Percentiles rank a stretch among this genome's conserved stretches.
These are phyloP conservation scores for Catalaphyllia jardinei DNA, from an alignment of 64 coral and sea anemone genomes.

Conservation along the genomic window DNA sequence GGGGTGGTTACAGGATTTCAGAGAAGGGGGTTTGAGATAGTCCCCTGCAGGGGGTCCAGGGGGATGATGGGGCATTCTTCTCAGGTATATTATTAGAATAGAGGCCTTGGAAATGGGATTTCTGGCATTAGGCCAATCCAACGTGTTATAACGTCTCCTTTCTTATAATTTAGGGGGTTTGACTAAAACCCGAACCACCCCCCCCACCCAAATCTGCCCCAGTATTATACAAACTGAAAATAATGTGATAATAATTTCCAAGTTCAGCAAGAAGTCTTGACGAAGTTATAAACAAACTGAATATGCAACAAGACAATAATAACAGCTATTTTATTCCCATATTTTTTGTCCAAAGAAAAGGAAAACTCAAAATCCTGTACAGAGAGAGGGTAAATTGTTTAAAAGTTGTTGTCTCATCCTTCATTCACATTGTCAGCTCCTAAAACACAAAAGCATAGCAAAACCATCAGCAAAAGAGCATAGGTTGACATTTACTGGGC, in stretches of 20 bases:
- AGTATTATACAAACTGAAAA: background rate
- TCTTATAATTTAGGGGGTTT: too few relatives aligned
- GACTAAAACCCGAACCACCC: too few relatives aligned
- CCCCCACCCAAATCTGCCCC: too few relatives aligned
- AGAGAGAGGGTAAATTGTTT: slow-evolving; percentile 24
- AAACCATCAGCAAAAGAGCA: background rate
- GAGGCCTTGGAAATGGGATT: too few relatives aligned
- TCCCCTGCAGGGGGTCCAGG: too few relatives aligned
- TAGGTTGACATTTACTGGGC: background rate
- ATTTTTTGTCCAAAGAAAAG: background rate
- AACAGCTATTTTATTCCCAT: slow-evolving; percentile 13
- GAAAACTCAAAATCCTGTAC: slow-evolving; percentile 34
- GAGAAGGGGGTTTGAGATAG: too few relatives aligned
- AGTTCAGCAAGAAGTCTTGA: background rate
- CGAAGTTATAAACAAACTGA: background rate
- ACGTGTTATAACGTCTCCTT: too few relatives aligned
- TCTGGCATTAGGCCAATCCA: too few relatives aligned
- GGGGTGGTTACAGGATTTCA: too few relatives aligned
- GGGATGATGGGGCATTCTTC: too few relatives aligned
- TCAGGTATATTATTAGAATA: too few relatives aligned
- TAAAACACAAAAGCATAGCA: slow-evolving; percentile 21
- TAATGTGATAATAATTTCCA: background rate
- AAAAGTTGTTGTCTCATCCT: slow-evolving; percentile 4
- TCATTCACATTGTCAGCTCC: slow-evolving; percentile 83
- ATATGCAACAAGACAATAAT: background rate